Percentiles rank a stretch among this genome's conserved stretches.
These are phyloP conservation scores for Glareola pratincola DNA, from an alignment of 2,113 vertebrate species.

Conservation along the genomic window DNA sequence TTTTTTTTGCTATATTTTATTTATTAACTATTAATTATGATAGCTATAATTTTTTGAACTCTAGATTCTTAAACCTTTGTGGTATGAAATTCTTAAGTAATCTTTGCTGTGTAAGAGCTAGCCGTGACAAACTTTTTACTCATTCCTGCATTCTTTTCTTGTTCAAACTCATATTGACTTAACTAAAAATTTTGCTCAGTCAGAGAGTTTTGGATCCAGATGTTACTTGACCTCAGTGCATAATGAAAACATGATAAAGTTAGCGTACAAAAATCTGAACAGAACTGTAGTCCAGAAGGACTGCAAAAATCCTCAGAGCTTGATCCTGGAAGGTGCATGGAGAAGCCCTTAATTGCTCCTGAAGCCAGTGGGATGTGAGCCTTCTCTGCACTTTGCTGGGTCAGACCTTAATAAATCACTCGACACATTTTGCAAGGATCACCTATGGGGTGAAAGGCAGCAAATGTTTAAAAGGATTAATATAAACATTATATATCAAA, in stretches of 20 bases:
- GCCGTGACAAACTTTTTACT: not conserved
- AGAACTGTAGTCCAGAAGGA: not conserved
- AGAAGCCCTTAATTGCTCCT: not conserved
- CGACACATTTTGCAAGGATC: not conserved
- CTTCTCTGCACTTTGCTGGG: slow-evolving; percentile 15
- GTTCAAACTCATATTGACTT: not conserved
- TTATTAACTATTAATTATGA: not conserved
- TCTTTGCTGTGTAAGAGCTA: not conserved
- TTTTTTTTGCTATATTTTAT: not conserved
- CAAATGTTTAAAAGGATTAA: slow-evolving; percentile 59
- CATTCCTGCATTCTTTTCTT: not conserved
- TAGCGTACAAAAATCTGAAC: not conserved
- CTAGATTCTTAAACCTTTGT: not conserved
- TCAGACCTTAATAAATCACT: slow-evolving; percentile 43
- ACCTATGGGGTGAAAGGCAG: slow-evolving; percentile 26
- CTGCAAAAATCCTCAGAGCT: not conserved
- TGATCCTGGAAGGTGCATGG: not conserved
- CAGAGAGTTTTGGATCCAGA: not conserved
- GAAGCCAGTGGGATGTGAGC: slow-evolving; percentile 18
- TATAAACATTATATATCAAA: slow-evolving; percentile 54
- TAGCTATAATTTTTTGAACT: not conserved
- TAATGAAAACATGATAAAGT: not conserved
- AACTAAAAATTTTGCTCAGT: not conserved
- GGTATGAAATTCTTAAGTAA: not conserved
- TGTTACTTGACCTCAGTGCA: not conserved